phyloP scores from a whole-genome alignment of 2,113 vertebrate genomes.

The Spheniscus mendiculus region DNA sequence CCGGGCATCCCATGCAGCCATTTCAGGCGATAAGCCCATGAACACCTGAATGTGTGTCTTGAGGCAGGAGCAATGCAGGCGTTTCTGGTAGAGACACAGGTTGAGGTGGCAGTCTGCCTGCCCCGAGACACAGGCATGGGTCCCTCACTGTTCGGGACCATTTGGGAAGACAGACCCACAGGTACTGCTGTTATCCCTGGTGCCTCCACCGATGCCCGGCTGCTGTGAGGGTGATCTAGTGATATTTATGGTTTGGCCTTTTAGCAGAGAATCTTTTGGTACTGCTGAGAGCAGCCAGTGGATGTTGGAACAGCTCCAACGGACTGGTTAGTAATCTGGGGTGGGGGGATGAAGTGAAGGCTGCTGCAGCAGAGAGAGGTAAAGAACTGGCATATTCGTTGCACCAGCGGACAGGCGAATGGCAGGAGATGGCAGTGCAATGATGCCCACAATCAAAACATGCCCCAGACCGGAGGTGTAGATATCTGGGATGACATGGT shows the following conservation, averaged over 20 bases:
- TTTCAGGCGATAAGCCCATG: rapidly evolving
- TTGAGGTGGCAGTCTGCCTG: neutral
- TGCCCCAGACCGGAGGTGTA: neutral
- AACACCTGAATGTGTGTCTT: too few relatives aligned
- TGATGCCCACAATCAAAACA: neutral
- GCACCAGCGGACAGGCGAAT: neutral
- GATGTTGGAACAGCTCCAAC: slow-evolving; percentile 2
- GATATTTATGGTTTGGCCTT: neutral
- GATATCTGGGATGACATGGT: neutral
- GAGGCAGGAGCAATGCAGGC: neutral
- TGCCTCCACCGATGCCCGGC: neutral
- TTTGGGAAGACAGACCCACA: neutral
- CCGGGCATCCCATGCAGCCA: rapidly evolving
- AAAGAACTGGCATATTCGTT: neutral
- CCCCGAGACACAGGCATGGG: rapidly evolving
- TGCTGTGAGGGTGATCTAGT: neutral
- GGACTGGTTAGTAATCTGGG: neutral
- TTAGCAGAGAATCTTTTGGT: neutral
- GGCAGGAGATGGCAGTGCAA: neutral
- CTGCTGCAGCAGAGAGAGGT: neutral
- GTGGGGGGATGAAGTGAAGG: neutral
- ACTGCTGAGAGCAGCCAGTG: neutral
- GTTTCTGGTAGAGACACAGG: neutral
- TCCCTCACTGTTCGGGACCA: neutral
- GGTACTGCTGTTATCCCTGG: rapidly evolving